Percentiles rank a stretch among this genome's conserved stretches.
Evolutionary conservation across 1,140 invertebrate genomes (phyloP).

Genomic region (Scaptodrosophila lebanonensis): DNA sequence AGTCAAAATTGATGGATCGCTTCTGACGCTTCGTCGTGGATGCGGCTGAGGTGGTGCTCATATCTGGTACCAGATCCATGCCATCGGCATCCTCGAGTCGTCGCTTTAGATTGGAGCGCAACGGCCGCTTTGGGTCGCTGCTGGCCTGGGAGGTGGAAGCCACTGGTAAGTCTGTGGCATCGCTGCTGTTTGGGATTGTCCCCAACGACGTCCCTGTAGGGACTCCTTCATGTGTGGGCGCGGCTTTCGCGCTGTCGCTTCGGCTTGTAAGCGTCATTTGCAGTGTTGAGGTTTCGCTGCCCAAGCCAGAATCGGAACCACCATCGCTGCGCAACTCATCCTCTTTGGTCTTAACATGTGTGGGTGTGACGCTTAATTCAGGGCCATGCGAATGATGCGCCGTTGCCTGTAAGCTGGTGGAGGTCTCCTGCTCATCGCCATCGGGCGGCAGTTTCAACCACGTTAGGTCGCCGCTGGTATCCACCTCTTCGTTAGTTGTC

Average conservation of each 20-base stretch:
- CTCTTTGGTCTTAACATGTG: constrained; percentile 78
- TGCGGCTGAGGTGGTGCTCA: constrained; percentile 25
- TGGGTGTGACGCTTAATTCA: neutral
- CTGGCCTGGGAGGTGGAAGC: neutral
- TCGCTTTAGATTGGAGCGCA: constrained; percentile 68
- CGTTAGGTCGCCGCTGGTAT: constrained; percentile 47
- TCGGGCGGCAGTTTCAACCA: constrained; percentile 44
- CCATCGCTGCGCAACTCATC: constrained; percentile 84
- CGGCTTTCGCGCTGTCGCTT: neutral
- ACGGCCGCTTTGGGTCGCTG: constrained; percentile 27
- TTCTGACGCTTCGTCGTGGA: constrained; percentile 82
- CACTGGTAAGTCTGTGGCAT: constrained; percentile 1
- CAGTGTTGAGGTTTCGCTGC: constrained; percentile 79
- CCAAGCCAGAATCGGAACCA: constrained; percentile 88
- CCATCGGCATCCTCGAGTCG: constrained; percentile 78
- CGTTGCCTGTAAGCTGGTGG: constrained; percentile 51
- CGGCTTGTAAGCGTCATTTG: constrained; percentile 15
- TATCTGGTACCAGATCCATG: constrained; percentile 78
- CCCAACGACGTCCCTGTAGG: too few species aligned
- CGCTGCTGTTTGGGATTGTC: neutral
- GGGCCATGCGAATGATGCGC: constrained; percentile 18
- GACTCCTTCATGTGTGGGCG: neutral
- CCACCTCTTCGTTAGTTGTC: constrained; percentile 47
- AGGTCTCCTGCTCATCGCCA: neutral
- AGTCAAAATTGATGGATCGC: constrained; percentile 90